Conservation (phyloP, 1,140 invertebrate species). For the Bombus impatiens region DNA sequence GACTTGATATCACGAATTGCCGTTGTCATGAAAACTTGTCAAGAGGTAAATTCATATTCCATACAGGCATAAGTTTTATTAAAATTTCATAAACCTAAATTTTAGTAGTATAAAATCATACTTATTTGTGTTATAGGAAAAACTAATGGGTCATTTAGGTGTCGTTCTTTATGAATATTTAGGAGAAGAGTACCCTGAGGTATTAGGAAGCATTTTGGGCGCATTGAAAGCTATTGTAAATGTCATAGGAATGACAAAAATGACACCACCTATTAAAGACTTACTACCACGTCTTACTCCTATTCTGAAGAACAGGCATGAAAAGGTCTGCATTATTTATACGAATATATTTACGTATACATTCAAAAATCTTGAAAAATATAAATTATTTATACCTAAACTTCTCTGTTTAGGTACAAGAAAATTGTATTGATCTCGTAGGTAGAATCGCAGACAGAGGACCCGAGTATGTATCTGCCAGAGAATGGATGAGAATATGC, state of each 20-base stretch:
- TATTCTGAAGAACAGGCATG: constrained; percentile 95
- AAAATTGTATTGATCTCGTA: constrained; percentile 99
- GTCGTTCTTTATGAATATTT: constrained; percentile 99
- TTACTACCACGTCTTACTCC: constrained; percentile 97
- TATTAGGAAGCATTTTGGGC: constrained; percentile 98
- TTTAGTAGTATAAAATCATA: constrained; percentile 1
- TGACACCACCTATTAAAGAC: constrained; percentile 99
- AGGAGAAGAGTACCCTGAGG: constrained; percentile 99
- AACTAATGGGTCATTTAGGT: constrained; percentile 99
- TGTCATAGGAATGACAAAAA: constrained; percentile 99
- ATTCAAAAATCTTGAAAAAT: neutral
- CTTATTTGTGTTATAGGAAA: constrained; percentile 87
- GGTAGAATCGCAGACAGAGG: constrained; percentile 99
- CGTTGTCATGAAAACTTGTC: constrained; percentile 99
- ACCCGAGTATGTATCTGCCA: constrained; percentile 98
- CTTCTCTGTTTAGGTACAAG: constrained; percentile 96
- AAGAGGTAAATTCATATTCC: constrained; percentile 87
- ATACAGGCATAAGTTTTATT: neutral
- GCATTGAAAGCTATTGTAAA: constrained; percentile 99
- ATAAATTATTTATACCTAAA: constrained; percentile 37
- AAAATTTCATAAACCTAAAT: no score
- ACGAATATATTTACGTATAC: neutral
- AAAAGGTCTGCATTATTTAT: constrained; percentile 80
- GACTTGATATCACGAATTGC: constrained; percentile 99
- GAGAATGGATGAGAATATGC: constrained; percentile 99